Evolutionary conservation across 1,140 invertebrate genomes (phyloP).

Genomic region (Telenomus remus): DNA sequence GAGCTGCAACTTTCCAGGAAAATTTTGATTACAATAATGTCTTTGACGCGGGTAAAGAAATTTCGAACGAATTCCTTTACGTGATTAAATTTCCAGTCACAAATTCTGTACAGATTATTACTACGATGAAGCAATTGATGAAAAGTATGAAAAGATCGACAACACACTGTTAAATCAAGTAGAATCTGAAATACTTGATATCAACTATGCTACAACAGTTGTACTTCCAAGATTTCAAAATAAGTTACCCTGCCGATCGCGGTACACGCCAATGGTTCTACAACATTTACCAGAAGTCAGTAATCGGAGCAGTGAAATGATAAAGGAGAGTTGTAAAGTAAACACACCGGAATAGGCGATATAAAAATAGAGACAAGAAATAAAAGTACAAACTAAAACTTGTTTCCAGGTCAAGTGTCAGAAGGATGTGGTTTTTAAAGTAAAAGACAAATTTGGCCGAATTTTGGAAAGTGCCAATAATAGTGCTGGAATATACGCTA

Average conservation of each 20-base stretch:
- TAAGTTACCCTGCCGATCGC: slow-evolving; percentile 79
- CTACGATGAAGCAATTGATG: not conserved
- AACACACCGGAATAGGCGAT: slow-evolving; percentile 6
- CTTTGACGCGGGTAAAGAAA: too few species aligned
- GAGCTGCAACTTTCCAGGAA: slow-evolving; percentile 37
- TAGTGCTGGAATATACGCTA: slow-evolving; percentile 78
- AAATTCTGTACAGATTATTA: slow-evolving; percentile 12
- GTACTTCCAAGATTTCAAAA: slow-evolving; percentile 71
- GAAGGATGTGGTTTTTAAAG: slow-evolving; percentile 74
- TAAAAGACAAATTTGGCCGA: slow-evolving; percentile 74
- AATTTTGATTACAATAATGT: too few species aligned
- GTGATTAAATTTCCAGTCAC: too few species aligned
- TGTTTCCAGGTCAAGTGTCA: slow-evolving; percentile 72
- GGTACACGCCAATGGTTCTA: slow-evolving; percentile 73
- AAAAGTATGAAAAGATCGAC: slow-evolving; percentile 2
- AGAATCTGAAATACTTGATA: slow-evolving; percentile 9
- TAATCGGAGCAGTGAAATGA: slow-evolving; percentile 77
- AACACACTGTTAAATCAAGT: not conserved
- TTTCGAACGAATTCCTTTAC: too few species aligned
- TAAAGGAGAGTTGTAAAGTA: slow-evolving; percentile 78
- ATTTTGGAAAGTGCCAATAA: slow-evolving; percentile 79
- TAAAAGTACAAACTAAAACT: not conserved
- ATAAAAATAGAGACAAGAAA: not conserved
- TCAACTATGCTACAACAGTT: slow-evolving; percentile 27
- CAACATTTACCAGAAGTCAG: slow-evolving; percentile 68